Evolutionary conservation across 2,888 invertebrate genomes (phyloP).

Genomic region (Agrotis puta): DNA sequence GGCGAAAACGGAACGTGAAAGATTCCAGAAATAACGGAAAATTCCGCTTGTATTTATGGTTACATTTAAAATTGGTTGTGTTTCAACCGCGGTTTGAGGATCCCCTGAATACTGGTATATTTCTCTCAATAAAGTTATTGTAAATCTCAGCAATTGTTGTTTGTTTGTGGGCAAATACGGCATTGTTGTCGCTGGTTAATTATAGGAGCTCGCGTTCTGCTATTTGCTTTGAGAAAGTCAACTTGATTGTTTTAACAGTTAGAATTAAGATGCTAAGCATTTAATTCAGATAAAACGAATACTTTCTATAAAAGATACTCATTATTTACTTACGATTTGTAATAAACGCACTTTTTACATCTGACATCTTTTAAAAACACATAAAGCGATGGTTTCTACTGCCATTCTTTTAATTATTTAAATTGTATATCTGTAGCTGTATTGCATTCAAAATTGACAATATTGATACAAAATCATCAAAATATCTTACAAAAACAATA

Average conservation of each 20-base stretch:
- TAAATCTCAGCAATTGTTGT: conserved; percentile 58
- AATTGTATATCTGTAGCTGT: too few relatives aligned
- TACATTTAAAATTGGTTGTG: conserved; percentile 61
- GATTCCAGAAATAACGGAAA: conserved; percentile 60
- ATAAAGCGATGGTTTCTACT: too few relatives aligned
- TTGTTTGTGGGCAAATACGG: conserved; percentile 52
- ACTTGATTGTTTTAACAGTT: not conserved
- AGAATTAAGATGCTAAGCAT: not conserved
- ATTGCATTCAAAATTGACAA: too few relatives aligned
- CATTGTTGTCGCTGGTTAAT: conserved; percentile 48
- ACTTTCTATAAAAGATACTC: not conserved
- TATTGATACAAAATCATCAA: too few relatives aligned
- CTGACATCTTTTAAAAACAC: too few relatives aligned
- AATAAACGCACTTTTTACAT: too few relatives aligned
- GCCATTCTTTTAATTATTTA: too few relatives aligned
- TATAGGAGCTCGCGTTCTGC: conserved; percentile 15
- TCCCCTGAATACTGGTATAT: conserved; percentile 52
- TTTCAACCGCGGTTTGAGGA: conserved; percentile 46
- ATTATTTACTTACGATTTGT: too few relatives aligned
- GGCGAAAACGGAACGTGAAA: conserved; percentile 55
- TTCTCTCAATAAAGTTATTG: conserved; percentile 61
- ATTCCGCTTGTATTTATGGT: conserved; percentile 64
- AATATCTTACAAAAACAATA: too few relatives aligned
- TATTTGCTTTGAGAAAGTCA: conserved; percentile 28
- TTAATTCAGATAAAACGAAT: not conserved